These are phyloP conservation scores for Rhynchopsitta pachyrhyncha DNA, from an alignment of 2,113 vertebrate genomes.

Conservation along the genomic window DNA sequence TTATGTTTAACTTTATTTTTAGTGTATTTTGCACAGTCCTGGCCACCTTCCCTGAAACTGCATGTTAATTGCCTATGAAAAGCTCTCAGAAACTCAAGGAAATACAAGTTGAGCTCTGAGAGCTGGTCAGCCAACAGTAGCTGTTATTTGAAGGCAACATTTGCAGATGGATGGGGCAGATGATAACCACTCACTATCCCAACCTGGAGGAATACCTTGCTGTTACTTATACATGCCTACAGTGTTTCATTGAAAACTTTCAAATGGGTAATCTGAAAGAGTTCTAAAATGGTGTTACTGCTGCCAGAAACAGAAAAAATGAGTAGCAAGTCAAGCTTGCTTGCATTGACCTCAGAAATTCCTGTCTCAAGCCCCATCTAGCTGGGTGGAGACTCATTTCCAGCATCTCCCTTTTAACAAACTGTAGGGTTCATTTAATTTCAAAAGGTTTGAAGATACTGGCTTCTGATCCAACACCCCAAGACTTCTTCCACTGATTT, in stretches of 20 bases:
- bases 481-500: conserved; percentile 10
- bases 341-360: neutral
- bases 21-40: neutral
- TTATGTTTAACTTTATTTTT: neutral
- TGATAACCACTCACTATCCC: neutral
- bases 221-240: neutral
- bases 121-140: neutral
- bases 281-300: neutral
- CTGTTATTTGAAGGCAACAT: neutral
- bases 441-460: neutral
- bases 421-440: neutral
- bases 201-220: neutral
- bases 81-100: neutral
- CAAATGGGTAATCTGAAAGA: neutral
- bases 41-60: neutral
- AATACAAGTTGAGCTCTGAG: neutral
- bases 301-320: neutral
- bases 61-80: neutral
- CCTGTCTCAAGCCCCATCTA: neutral
- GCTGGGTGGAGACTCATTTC: neutral
- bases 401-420: neutral
- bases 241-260: neutral
- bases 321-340: neutral
- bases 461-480: neutral
- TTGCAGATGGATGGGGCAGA: neutral